Base-by-base conservation (phyloP, 2,888 invertebrate species). In the Heptascelio sp. region DNA sequence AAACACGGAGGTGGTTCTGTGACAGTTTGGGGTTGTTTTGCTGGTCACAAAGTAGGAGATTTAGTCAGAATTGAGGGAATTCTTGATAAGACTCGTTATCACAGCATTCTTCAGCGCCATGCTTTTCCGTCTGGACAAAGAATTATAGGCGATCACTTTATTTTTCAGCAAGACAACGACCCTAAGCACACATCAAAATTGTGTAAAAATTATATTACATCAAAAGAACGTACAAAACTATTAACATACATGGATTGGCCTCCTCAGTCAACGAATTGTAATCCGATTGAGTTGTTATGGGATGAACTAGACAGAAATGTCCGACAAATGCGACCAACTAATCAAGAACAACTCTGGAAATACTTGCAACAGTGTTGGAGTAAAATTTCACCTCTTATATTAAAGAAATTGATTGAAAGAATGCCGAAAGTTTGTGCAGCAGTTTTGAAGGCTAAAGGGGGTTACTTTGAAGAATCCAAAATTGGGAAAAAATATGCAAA, bases 341-440 rank as follows among this genome's bases (percentile, higher is more conserved):
- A 40, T 55, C 19, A 53, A 21, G 59, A 62, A 19, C 25, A 70
- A 2, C 46, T 80, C 5, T 76, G 80, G 80, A 3, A 59, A 87
- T 92, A 91, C 9, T 91, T 93, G 79, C 71, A 90, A 88, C 77
- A 80, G 62, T 68, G 43, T 15, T 80, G 75, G 68, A 73, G 40
- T 30, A 15, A 40, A 53, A 80, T 75, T 21, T 17, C 26, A n/a
- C 8, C 19, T 25, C 9, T 59, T 51, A 64, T 25, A 53, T 25
- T 83, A 46, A 25, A 81, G 71, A 77, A 77, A 51, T 43, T 76
- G 43, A 71, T 75, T 25, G 55, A 72, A 11, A 43, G 67, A 64
- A 57, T 67, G 60, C 62, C 53, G 25, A 67, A 43, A 80, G 21
- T 67, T 19, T 64, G 51, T 34, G 49, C 23, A 9, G 62, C 78